Conservation (phyloP, 1,140 invertebrate genomes). For the Panagrolaimus sp. region DNA sequence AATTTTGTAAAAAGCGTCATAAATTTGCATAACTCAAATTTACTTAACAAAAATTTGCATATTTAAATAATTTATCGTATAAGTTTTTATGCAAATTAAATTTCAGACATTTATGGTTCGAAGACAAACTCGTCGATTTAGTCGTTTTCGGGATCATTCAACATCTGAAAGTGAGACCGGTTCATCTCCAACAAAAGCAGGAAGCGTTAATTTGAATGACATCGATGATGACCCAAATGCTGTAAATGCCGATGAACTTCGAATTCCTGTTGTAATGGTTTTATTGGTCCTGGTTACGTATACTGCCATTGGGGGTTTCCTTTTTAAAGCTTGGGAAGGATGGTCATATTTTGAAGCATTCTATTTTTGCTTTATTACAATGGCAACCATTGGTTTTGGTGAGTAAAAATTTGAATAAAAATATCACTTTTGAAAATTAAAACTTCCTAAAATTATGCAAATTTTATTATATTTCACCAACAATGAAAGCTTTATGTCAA, state of each 20-base stretch:
- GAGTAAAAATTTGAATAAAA: too few relatives aligned
- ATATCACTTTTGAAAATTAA: too few relatives aligned
- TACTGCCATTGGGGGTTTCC: constrained; percentile 53
- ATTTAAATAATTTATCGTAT: constrained; percentile 19
- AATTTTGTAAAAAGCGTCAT: not conserved
- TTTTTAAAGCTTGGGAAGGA: constrained; percentile 57
- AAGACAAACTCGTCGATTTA: constrained; percentile 19
- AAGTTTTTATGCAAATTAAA: constrained; percentile 52
- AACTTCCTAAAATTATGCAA: too few relatives aligned
- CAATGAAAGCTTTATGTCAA: too few relatives aligned
- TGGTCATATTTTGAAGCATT: constrained; percentile 59
- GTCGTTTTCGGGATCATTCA: constrained; percentile 41
- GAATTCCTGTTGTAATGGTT: constrained; percentile 58
- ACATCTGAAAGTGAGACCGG: constrained; percentile 34
- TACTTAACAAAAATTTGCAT: constrained; percentile 7
- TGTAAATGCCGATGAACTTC: constrained; percentile 27
- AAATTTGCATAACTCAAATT: constrained; percentile 17
- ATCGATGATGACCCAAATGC: constrained; percentile 51
- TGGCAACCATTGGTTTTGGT: constrained; percentile 55
- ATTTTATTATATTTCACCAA: too few relatives aligned
- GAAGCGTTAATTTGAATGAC: constrained; percentile 54
- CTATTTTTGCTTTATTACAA: constrained; percentile 60
- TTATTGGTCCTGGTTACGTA: constrained; percentile 53
- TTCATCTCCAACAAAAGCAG: constrained; percentile 44
- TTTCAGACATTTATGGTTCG: constrained; percentile 33